Conservation (phyloP, 2,113 vertebrate genomes). For the Planiliza haematocheilus region DNA sequence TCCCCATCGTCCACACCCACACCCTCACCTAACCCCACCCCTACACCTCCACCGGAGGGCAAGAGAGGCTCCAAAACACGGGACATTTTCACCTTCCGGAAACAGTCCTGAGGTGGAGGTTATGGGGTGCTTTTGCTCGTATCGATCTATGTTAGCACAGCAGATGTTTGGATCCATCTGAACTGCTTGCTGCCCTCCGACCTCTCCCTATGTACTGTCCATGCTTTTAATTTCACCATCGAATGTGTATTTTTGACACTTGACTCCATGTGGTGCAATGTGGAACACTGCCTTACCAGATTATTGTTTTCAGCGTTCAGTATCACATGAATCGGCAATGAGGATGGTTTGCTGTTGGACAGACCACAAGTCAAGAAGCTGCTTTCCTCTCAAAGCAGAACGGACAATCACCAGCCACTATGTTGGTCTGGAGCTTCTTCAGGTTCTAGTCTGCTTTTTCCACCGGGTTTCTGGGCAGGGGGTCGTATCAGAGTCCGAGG, state of each 20-base stretch:
- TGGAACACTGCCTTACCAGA: constrained; percentile 74
- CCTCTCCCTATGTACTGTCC: constrained; percentile 2
- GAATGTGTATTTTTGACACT: constrained; percentile 46
- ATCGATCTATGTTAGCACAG: constrained; percentile 15
- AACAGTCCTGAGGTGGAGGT: constrained; percentile 82
- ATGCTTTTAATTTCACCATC: constrained; percentile 30
- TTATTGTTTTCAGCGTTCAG: constrained; percentile 40
- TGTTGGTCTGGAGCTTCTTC: constrained; percentile 56
- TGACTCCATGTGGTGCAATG: constrained; percentile 46
- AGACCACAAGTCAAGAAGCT: constrained; percentile 33
- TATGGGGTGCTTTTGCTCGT: constrained; percentile 20
- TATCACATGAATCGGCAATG: constrained; percentile 31
- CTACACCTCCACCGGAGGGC: constrained; percentile 71
- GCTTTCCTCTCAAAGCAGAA: constrained; percentile 46
- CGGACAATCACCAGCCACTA: constrained; percentile 62
- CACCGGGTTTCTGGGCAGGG: constrained; percentile 52
- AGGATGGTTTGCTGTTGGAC: constrained; percentile 27
- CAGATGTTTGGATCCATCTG: constrained; percentile 35
- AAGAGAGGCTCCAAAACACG: constrained; percentile 85
- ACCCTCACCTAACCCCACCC: constrained; percentile 71
- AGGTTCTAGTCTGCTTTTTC: constrained; percentile 64
- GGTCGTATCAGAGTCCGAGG: constrained; percentile 65
- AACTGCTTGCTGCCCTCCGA: constrained; percentile 11
- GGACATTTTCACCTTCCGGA: constrained; percentile 92
- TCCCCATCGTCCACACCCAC: constrained; percentile 69